Percentiles rank a stretch among this genome's conserved stretches.
Evolutionary conservation across 53 echinoderm and acorn worm genomes (phyloP).

Genomic region (Henricia sp.): DNA sequence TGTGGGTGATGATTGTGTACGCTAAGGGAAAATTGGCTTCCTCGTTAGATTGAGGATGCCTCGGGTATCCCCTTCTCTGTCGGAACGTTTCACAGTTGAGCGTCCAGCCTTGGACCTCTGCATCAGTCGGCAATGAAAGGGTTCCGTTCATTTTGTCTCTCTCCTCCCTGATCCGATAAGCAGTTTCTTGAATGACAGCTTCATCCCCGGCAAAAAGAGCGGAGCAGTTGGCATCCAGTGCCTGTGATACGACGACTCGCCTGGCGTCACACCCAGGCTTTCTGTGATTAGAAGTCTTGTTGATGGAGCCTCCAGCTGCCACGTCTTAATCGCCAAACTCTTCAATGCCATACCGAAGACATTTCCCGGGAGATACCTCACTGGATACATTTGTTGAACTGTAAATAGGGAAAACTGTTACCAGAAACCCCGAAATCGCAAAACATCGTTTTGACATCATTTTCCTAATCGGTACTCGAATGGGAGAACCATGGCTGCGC

Average conservation of each 20-base stretch:
- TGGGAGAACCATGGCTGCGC: too few species aligned
- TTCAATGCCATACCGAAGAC: too few species aligned
- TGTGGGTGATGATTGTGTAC: conserved; percentile 84
- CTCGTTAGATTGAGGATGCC: conserved; percentile 71
- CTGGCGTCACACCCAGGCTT: background rate
- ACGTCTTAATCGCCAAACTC: too few species aligned
- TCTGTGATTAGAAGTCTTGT: too few species aligned
- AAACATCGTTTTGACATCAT: too few species aligned
- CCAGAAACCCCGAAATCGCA: too few species aligned
- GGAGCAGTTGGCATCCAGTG: conserved; percentile 84
- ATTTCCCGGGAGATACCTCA: too few species aligned
- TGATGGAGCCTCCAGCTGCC: too few species aligned
- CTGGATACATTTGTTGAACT: too few species aligned
- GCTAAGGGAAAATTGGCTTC: conserved; percentile 85
- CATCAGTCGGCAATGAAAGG: conserved; percentile 75
- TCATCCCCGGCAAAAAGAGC: conserved; percentile 60
- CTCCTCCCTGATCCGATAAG: conserved; percentile 41
- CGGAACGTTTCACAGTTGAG: conserved; percentile 71
- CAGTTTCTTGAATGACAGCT: conserved; percentile 56
- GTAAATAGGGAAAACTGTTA: too few species aligned
- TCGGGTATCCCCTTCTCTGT: conserved; percentile 59
- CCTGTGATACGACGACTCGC: conserved; percentile 54
- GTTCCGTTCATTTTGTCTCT: conserved; percentile 40
- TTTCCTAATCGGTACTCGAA: too few species aligned
- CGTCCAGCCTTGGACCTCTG: conserved; percentile 70